Conservation (phyloP, 2,797 vertebrate genomes). For the Melanotaenia parkinsoni region DNA sequence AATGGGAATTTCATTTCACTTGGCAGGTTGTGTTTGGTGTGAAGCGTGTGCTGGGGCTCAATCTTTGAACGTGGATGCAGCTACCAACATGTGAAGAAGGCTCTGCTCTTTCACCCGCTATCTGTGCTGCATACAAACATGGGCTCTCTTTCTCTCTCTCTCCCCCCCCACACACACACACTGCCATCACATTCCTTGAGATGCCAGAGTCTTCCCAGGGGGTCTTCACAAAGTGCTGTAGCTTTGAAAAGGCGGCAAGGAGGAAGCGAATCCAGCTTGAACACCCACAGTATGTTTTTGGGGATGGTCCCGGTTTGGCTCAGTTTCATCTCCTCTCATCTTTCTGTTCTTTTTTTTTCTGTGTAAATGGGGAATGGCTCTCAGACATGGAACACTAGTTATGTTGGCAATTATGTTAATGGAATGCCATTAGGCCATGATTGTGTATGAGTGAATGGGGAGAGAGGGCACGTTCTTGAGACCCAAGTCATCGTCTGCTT, state of each 20-base stretch:
- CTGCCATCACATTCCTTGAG: constrained; percentile 78
- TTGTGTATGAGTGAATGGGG: constrained; percentile 97
- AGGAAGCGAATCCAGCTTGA: constrained; percentile 54
- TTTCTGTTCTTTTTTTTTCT: constrained; percentile 58
- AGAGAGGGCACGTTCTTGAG: constrained; percentile 88
- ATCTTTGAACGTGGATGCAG: constrained; percentile 71
- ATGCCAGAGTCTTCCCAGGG: constrained; percentile 79
- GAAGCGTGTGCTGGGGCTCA: constrained; percentile 83
- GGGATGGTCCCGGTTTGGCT: constrained; percentile 77
- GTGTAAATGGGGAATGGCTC: constrained; percentile 91
- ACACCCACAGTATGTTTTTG: constrained; percentile 78
- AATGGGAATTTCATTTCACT: constrained; percentile 99
- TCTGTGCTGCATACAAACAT: constrained; percentile 78
- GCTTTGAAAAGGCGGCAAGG: constrained; percentile 72
- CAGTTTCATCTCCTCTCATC: constrained; percentile 65
- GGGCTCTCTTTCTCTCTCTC: constrained; percentile 42
- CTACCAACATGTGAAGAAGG: constrained; percentile 71
- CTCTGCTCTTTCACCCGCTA: constrained; percentile 70
- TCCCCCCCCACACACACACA: constrained; percentile 25
- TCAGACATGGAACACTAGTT: constrained; percentile 96
- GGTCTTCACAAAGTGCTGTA: constrained; percentile 72
- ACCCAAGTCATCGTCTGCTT: constrained; percentile 82
- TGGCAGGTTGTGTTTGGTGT: constrained; percentile 98
- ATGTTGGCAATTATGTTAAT: constrained; percentile 99
- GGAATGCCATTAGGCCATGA: constrained; percentile 98